Base-by-base conservation (phyloP, 2,888 invertebrate genomes). In the Dione juno region DNA sequence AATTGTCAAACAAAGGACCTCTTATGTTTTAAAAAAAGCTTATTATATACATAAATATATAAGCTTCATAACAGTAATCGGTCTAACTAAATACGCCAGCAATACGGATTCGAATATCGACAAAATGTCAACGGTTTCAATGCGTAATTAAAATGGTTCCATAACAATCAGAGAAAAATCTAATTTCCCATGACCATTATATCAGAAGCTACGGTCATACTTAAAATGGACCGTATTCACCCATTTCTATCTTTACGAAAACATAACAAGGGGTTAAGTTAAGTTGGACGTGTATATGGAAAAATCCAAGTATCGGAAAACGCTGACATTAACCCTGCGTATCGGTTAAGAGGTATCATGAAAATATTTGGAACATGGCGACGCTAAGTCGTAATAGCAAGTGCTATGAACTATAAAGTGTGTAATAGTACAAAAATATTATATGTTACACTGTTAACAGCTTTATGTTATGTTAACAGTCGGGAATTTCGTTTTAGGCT, bases 161-260 rank as follows among this genome's bases (percentile, higher is more conserved):
- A 68, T 53, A 45, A 68, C 61, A 68, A 53, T 67, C 35, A 53
- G 35, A 43, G 52, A 53, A 67, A 48, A 63, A 63, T 64, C 45
- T 40, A 69, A 69, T 19, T 54, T 53, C 19, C n/a, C n/a, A 63
- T n/a, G 48, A n/a, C 68, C 63, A 64, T 3, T 57, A 13, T 54
- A 69, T 40, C 14, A 11, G 19, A 61, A 13, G n/a, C 68, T 10
- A 7, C 57, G n/a, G 11, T 2, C 8, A 21, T 48, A 13, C 7
- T 40, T 7, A 53, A 67, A 61, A 43, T 41, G 43, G 6, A 19
- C 52, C 35, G 28, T 53, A 35, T 43, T 19, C 14, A 43, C 10
- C 50, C 11, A 28, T 5, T 53, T n/a, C 2, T 3, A 35, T 28
- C 48, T 13, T 7, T 37, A 19, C n/a, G 54, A n/a, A n/a, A 19